These are phyloP conservation scores for Amiota minor DNA, from an alignment of 2,888 invertebrate genomes.

Conservation along the genomic window DNA sequence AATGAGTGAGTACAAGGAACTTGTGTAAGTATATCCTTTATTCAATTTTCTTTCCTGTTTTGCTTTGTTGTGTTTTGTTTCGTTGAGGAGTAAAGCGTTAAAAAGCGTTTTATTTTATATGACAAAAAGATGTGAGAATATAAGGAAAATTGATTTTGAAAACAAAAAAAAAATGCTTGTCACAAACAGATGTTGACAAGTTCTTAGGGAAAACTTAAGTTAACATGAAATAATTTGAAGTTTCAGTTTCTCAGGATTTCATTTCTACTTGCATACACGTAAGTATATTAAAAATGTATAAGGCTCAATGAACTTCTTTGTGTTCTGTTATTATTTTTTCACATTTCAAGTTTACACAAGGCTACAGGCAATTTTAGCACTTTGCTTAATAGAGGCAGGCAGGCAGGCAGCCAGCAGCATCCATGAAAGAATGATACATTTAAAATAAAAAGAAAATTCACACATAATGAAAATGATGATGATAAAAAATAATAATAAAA, in stretches of 20 bases:
- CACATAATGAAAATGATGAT: background rate
- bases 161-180: background rate
- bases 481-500: background rate
- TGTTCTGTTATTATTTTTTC: slow-evolving; percentile 27
- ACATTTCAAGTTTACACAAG: slow-evolving; percentile 59
- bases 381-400: slow-evolving; percentile 56
- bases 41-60: too few species aligned
- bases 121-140: too few species aligned
- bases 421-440: slow-evolving; percentile 14
- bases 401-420: too few species aligned
- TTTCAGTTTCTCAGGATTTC: too few species aligned
- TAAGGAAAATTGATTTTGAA: background rate
- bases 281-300: background rate
- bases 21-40: background rate
- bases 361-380: slow-evolving; percentile 54
- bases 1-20: too few species aligned
- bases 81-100: background rate
- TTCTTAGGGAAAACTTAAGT: too few species aligned
- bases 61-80: background rate
- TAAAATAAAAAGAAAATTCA: slow-evolving; percentile 17
- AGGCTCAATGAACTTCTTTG: slow-evolving; percentile 59
- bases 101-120: too few species aligned
- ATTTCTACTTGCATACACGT: too few species aligned
- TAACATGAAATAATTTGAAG: too few species aligned
- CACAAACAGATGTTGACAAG: background rate